Base-by-base conservation (phyloP, 2,888 invertebrate genomes). In the Podotricha telesiphe region DNA sequence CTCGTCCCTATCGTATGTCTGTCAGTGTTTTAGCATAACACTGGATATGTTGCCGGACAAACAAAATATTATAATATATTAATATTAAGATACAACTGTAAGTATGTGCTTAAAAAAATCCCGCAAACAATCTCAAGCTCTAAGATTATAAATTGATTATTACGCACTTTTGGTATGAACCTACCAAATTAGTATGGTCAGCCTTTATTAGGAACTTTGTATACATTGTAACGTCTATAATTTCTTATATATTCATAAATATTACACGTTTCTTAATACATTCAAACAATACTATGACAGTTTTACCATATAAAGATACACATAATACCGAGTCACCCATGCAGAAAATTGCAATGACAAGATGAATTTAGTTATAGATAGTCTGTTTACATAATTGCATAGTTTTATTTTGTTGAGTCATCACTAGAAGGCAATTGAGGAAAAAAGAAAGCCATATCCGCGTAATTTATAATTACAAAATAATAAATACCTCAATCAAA, bases 301-400 rank as follows among this genome's bases (percentile, higher is more conserved):
- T n/a, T 47, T 17, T 47, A 47, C 47, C 47, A 47, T 47, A 47
- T 47, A 47, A 47, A 47, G 17, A 47, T 48, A 3, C 17, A 55
- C 55, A 34, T 55, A 55, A 28, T 28, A 55, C 55, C 34, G 1
- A 17, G 17, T 34, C 34, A 55, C 34, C 34, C 17, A 13, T 55
- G 55, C 34, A 53, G 17, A 37, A 55, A 55, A 55, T 55, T 37
- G 13, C 34, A n/a, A 53, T 28, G 28, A 53, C 28, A 28, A 51
- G 15, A 51, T 51, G 15, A 22, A n/a, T 28, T 28, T 55, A 34
- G 5, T 17, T 28, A 34, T n/a, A 28, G n/a, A 15, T 0, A 10
- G 28, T n/a, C n/a, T 4, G 15, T 28, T 53, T 55, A 0, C 11
- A 34, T 28, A 13, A 28, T 55, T 55, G 17, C 28, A 55, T 28